Percentiles rank a stretch among this genome's conserved stretches.
Evolutionary conservation across 2,797 vertebrate genomes (phyloP).

Genomic region (Harpagifer antarcticus): DNA sequence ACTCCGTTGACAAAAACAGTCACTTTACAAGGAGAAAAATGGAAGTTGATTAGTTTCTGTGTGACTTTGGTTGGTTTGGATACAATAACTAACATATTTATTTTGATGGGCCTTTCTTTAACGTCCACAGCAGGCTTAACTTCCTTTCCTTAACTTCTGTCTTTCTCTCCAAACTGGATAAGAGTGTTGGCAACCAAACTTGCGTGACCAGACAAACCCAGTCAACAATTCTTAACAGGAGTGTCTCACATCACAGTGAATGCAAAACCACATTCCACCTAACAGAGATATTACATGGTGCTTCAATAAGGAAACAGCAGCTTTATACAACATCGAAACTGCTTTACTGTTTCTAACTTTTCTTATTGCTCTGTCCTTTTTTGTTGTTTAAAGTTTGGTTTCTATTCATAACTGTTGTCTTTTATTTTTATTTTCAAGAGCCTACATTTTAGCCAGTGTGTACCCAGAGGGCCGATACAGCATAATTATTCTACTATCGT

Average conservation of each 20-base stretch:
- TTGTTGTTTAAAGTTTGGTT: not conserved
- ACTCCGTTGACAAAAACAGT: too few relatives aligned
- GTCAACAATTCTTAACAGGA: not conserved
- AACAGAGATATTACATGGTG: not conserved
- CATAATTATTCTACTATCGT: not conserved
- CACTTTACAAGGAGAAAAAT: too few relatives aligned
- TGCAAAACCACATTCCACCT: not conserved
- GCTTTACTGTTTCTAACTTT: not conserved
- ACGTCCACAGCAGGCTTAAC: too few relatives aligned
- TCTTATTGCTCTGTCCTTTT: not conserved
- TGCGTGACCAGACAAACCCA: not conserved
- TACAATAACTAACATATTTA: too few relatives aligned
- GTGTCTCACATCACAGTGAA: not conserved
- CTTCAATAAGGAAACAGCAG: too few relatives aligned
- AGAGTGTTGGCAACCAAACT: not conserved
- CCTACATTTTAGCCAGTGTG: not conserved
- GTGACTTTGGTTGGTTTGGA: too few relatives aligned
- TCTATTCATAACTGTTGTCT: not conserved
- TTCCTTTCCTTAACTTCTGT: too few relatives aligned
- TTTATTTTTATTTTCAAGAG: not conserved
- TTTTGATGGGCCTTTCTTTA: too few relatives aligned
- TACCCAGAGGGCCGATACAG: too few relatives aligned
- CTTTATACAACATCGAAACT: too few relatives aligned
- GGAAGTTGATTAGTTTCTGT: too few relatives aligned
- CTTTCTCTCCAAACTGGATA: too few relatives aligned